These are phyloP conservation scores for Drosophila setifemur DNA, from an alignment of 1,140 invertebrate genomes.

Conservation along the genomic window DNA sequence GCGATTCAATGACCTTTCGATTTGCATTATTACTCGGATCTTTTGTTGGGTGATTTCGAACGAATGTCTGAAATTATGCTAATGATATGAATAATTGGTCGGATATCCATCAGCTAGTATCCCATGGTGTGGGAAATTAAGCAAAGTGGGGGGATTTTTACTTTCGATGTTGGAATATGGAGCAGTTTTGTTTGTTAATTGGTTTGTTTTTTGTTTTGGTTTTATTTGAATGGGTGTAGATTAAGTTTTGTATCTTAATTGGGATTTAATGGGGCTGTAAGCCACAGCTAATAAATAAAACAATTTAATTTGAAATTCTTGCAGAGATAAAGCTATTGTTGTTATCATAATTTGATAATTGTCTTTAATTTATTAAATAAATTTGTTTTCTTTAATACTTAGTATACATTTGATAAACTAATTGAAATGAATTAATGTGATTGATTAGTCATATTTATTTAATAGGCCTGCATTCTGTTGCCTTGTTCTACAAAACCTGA, in stretches of 20 bases:
- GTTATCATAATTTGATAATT: too few relatives aligned
- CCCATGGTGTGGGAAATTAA: slow-evolving; percentile 28
- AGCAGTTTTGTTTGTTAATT: neutral
- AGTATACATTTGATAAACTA: too few relatives aligned
- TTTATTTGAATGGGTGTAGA: neutral
- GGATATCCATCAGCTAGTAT: slow-evolving; percentile 22
- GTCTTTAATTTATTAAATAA: too few relatives aligned
- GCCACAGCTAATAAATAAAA: too few relatives aligned
- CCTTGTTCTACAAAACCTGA: neutral
- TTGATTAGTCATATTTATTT: too few relatives aligned
- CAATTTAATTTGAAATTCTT: too few relatives aligned
- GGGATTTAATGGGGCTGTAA: too few relatives aligned
- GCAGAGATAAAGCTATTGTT: too few relatives aligned
- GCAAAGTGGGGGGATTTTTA: neutral
- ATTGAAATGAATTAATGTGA: too few relatives aligned
- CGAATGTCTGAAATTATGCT: slow-evolving; percentile 29
- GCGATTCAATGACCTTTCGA: slow-evolving; percentile 57
- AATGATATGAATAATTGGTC: slow-evolving; percentile 34
- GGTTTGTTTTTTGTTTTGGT: neutral
- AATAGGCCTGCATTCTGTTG: too few relatives aligned
- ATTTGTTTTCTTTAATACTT: too few relatives aligned
- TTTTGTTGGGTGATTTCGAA: neutral
- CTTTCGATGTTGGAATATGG: neutral
- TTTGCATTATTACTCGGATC: slow-evolving; percentile 53
- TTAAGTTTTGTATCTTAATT: too few relatives aligned